Base-by-base conservation (phyloP, 2,888 invertebrate genomes). In the Phalera bucephala region DNA sequence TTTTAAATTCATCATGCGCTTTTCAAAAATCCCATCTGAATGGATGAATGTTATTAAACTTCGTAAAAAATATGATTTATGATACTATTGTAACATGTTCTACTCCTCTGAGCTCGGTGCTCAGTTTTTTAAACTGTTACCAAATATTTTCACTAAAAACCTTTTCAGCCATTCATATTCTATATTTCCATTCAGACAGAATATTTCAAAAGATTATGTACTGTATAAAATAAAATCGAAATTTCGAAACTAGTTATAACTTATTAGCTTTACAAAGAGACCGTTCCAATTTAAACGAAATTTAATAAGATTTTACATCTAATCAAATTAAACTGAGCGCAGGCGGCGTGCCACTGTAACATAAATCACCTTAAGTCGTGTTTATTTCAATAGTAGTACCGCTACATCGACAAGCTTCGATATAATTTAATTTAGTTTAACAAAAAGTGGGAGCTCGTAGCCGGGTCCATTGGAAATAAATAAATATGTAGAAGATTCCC, bases 401-500 rank as follows among this genome's bases (percentile, higher is more conserved):
- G 8, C 14, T 19, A 37, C 13, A 26, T 10, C 4, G 3, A 14
- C 12, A 11, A 28, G 17, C 7, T 34, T 5, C 8, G 33, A 40
- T 28, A 13, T 27, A 50, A 41, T 41, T 29, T 28, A 36, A 38
- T 29, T 30, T 6, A 15, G 12, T 36, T 27, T 37, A 37, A 25
- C 15, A 25, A 6, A 29, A n/a, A 15, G 30, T 13, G 23, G 12
- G 33, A 36, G 2, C 8, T 27, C 6, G 6, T 11, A 26, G 12
- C 5, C 6, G 7, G 12, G 11, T 26, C 1, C 7, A 26, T 12
- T 26, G 43, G 50, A 53, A 58, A 37, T 64, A 71, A 66, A 68
- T 68, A 72, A 66, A 71, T 63, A 64, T 57, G 56, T 48, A 66
- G 56, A 35, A 52, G 59, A 56, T 58, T 36, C 45, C 51, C 46